phyloP scores from a whole-genome alignment of 1,140 invertebrate species.

The Drosophila nikananu region DNA sequence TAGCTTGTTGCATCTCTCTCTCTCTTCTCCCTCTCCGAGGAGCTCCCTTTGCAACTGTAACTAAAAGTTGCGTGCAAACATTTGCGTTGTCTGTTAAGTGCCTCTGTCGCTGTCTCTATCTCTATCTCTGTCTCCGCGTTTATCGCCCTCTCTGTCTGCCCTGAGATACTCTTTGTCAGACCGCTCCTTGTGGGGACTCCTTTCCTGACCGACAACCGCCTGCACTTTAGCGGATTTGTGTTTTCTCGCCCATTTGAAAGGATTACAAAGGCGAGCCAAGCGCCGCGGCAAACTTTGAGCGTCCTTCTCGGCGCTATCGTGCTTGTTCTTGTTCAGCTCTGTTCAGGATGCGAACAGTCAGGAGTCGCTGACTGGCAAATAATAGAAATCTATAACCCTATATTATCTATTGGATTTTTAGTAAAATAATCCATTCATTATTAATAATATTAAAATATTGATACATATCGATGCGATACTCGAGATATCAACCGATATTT shows the following conservation, averaged over 20 bases:
- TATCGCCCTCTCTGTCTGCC: background rate
- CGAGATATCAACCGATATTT: no score
- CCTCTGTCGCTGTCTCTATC: constrained; percentile 15
- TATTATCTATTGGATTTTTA: background rate
- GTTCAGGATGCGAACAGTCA: background rate
- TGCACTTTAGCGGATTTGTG: constrained; percentile 82
- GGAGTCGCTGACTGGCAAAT: background rate
- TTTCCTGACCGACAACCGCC: constrained; percentile 68
- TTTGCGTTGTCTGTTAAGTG: constrained; percentile 73
- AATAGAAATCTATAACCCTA: background rate
- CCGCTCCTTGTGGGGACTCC: constrained; percentile 5
- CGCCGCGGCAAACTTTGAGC: constrained; percentile 44
- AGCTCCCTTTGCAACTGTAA: constrained; percentile 56
- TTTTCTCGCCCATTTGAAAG: constrained; percentile 81
- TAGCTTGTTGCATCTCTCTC: constrained; percentile 64
- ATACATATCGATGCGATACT: no score
- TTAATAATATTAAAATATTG: no score
- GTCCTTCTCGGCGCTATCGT: constrained; percentile 1
- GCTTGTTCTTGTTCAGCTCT: background rate
- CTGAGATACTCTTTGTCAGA: constrained; percentile 10
- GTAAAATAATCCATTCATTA: no score
- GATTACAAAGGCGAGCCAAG: constrained; percentile 69
- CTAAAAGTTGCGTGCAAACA: constrained; percentile 79
- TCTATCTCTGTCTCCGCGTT: no score
- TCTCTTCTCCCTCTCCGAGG: background rate